These are phyloP conservation scores for Parus major DNA, from an alignment of 2,113 vertebrate species.

Conservation along the genomic window DNA sequence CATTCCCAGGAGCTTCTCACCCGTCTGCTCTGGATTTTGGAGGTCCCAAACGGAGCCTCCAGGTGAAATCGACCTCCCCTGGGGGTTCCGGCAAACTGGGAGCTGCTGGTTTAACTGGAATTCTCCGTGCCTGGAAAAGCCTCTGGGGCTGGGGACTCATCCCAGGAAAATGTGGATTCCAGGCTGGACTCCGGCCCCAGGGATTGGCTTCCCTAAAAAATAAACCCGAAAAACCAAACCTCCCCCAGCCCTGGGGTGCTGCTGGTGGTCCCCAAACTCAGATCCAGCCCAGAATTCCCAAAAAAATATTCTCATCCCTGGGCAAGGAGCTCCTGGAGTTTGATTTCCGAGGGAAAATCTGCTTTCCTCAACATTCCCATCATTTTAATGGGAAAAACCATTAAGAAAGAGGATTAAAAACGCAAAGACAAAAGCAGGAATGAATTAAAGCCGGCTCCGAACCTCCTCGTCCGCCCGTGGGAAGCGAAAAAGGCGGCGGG, in stretches of 20 bases:
- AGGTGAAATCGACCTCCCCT: too few relatives aligned
- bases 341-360: neutral
- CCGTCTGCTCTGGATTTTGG: accelerated
- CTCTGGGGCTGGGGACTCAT: neutral
- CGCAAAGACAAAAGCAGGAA: neutral
- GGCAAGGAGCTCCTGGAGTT: neutral
- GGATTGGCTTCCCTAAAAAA: neutral
- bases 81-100: neutral
- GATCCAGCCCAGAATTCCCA: neutral
- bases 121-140: neutral
- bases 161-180: neutral
- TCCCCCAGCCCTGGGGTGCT: neutral
- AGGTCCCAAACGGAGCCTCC: accelerated
- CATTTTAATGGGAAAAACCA: neutral
- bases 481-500: neutral
- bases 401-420: neutral
- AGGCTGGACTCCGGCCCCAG: neutral
- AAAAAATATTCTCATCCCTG: accelerated
- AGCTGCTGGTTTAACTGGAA: neutral
- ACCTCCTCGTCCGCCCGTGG: neutral
- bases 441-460: neutral
- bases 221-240: neutral
- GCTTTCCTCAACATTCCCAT: neutral
- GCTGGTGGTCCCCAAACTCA: neutral
- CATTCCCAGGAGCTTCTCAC: neutral